phyloP scores from a whole-genome alignment of 2,797 vertebrate genomes.

The Dallia pectoralis region DNA sequence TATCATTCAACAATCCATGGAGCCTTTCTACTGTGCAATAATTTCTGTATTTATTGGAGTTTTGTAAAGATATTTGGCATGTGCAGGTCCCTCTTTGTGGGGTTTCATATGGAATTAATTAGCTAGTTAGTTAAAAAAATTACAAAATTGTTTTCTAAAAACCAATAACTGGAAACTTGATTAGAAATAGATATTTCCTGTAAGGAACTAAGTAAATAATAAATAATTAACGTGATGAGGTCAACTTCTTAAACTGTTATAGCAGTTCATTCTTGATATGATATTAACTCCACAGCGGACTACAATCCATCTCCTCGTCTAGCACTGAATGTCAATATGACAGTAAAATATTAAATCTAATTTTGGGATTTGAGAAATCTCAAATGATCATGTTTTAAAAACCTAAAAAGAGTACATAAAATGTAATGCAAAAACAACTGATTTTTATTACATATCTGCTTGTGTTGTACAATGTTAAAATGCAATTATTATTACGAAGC shows the following conservation, averaged over 20 bases:
- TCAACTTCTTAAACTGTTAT: slow-evolving; percentile 75
- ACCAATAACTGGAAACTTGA: slow-evolving; percentile 77
- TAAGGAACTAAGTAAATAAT: slow-evolving; percentile 80
- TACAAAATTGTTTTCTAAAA: slow-evolving; percentile 77
- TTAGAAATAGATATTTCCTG: slow-evolving; percentile 86
- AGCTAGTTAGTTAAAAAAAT: slow-evolving; percentile 49
- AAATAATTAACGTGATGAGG: slow-evolving; percentile 95
- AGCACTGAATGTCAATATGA: slow-evolving; percentile 86
- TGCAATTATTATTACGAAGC: slow-evolving; percentile 59
- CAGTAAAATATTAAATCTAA: slow-evolving; percentile 65
- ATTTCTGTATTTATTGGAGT: slow-evolving; percentile 99
- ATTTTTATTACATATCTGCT: slow-evolving; percentile 57
- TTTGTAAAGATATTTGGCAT: slow-evolving; percentile 98
- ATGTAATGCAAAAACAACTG: slow-evolving; percentile 62
- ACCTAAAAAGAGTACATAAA: slow-evolving; percentile 53
- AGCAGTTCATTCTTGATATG: slow-evolving; percentile 64
- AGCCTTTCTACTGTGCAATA: slow-evolving; percentile 99
- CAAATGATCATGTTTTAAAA: slow-evolving; percentile 51
- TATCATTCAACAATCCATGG: slow-evolving; percentile 95
- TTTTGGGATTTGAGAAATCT: slow-evolving; percentile 75
- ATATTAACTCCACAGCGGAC: slow-evolving; percentile 81
- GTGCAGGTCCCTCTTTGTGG: slow-evolving; percentile 96
- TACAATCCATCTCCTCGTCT: slow-evolving; percentile 87
- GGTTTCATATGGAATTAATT: slow-evolving; percentile 78
- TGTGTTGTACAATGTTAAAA: slow-evolving; percentile 60